Conservation (phyloP, 2,797 vertebrate species). For the Hydrophis major region DNA sequence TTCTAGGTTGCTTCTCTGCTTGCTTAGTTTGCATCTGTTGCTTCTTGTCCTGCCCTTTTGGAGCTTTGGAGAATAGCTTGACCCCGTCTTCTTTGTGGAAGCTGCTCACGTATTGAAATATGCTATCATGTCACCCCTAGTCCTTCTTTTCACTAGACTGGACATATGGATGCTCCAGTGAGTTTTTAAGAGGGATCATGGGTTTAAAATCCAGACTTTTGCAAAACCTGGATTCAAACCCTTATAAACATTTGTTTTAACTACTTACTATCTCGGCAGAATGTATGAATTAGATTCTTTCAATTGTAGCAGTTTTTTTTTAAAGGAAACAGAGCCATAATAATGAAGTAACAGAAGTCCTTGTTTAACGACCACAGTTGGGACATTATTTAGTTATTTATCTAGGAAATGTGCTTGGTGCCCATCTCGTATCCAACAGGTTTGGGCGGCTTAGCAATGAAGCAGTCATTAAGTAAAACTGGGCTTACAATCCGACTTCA, state of each 20-base stretch:
- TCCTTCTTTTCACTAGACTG: no score
- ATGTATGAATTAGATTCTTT: not conserved
- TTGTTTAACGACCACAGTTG: not conserved
- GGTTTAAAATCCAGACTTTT: not conserved
- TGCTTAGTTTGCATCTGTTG: no score
- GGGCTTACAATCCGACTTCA: not conserved
- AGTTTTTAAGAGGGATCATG: not conserved
- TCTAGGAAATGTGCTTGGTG: no score
- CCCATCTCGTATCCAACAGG: no score
- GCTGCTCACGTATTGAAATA: no score
- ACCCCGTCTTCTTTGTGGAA: no score
- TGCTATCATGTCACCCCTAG: no score
- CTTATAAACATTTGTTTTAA: not conserved
- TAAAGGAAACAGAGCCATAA: not conserved
- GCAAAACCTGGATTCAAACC: not conserved
- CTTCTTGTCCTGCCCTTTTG: no score
- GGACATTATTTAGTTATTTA: not conserved
- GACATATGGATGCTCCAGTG: not conserved
- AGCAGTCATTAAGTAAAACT: not conserved
- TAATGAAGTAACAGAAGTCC: not conserved
- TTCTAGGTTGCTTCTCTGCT: no score
- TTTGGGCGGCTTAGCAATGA: not conserved
- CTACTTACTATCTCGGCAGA: not conserved
- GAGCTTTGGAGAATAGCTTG: no score
- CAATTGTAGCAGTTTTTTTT: not conserved